Base-by-base conservation (phyloP, 92 coral and sea anemone genomes). In the Siderastrea siderea region DNA sequence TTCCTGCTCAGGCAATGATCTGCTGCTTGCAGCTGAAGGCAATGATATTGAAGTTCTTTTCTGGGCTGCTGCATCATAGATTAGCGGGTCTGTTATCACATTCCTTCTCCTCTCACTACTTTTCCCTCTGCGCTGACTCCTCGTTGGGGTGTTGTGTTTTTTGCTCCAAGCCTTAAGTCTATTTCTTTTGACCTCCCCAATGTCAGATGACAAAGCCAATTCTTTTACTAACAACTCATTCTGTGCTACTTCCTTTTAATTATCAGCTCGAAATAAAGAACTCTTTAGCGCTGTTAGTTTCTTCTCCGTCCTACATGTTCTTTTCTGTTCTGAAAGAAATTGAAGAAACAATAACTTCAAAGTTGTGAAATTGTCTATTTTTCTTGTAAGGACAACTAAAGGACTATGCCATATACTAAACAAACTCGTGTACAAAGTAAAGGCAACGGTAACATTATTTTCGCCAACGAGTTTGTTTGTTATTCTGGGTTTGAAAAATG, bases 181-280 rank as follows among this genome's bases (percentile, higher is more conserved):
- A 57, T 46, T n/a, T 47, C 75, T 82, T 47, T 17, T 70, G 13
- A 55, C 78, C 17, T 14, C 86, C 16, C 54, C 51, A 82, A 69
- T 71, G n/a, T 60, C 80, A 8, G 87, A 84, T 43, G 87, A 73
- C 62, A 84, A 61, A 51, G 87, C 87, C 71, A 84, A 51, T 58
- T 84, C 73, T 53, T 48, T 74, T 0, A 63, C 87, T 26, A 84
- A 45, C 6, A 61, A 10, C 17, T 74, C 87, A 74, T 84, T 60
- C 6, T 84, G 19, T 14, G 80, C 64, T 38, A 26, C 50, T 84
- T 84, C 74, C 4, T 84, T 51, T 50, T 73, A 63, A 3, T 62
- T 47, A 26, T 8, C 3, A 38, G 74, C 43, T 15, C 17, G 53
- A 57, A 68, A 46, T 8, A 68, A 52, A 47, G 13, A 19, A 8